phyloP scores from a whole-genome alignment of 2,888 invertebrate species.

The Notocelia uddmanniana region DNA sequence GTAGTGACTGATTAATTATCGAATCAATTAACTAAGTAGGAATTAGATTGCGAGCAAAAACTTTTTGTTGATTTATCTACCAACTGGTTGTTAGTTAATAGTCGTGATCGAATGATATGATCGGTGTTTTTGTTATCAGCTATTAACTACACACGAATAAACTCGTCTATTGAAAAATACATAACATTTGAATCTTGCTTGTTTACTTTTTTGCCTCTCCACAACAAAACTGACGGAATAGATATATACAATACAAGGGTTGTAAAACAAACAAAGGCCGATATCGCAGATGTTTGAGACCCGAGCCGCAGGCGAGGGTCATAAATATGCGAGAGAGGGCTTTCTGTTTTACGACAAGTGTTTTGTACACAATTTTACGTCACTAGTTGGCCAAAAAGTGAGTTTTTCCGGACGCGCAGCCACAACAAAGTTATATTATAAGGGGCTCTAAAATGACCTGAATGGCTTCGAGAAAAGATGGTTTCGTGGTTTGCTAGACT shows the following conservation, averaged over 20 bases:
- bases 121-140: conserved; percentile 35
- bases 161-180: background rate
- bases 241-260: background rate
- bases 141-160: conserved; percentile 30
- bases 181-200: background rate
- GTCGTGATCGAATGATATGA: conserved; percentile 37
- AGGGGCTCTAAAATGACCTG: too few relatives aligned
- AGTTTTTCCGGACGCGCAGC: too few relatives aligned
- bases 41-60: conserved; percentile 34
- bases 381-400: too few relatives aligned
- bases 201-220: background rate
- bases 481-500: too few relatives aligned
- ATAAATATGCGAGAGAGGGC: too few relatives aligned
- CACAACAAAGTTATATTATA: too few relatives aligned
- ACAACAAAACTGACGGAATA: background rate
- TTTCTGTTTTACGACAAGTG: too few relatives aligned
- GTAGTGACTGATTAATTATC: conserved; percentile 33
- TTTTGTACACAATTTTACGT: too few relatives aligned
- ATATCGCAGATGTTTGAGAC: too few relatives aligned
- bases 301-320: too few relatives aligned
- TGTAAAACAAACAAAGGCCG: too few relatives aligned
- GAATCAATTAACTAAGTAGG: conserved; percentile 34
- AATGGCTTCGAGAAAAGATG: too few relatives aligned
- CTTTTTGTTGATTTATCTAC: conserved; percentile 27
- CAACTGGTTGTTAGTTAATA: conserved; percentile 30